Base-by-base conservation (phyloP, 1,140 invertebrate species). In the Parasteatoda tepidariorum region DNA sequence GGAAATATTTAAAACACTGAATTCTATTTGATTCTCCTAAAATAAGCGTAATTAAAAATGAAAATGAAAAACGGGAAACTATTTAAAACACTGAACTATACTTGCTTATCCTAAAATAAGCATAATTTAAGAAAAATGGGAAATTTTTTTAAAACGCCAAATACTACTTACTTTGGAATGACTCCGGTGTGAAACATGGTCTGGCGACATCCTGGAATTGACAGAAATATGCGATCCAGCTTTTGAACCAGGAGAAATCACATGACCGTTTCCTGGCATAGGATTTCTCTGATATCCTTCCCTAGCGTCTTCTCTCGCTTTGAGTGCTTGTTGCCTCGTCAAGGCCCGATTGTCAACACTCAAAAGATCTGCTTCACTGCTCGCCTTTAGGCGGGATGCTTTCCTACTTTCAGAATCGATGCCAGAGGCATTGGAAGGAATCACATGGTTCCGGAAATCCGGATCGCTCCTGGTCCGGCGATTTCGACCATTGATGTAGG, bases 341-440 rank as follows among this genome's bases (percentile, higher is more conserved):
- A n/a, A 54, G 15, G 61, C 86, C n/a, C 31, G 22, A 22, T 33
- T 83, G 7, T 71, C 78, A 22, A 33, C 34, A 3, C 48, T 28
- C 6, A 76, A 48, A 1, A 95, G 90, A 89, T 95, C 95, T 22
- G 94, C 94, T 88, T 95, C 94, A 83, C 94, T 95, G 76, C 83
- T 87, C 30, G 84, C 81, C 82, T 48, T 87, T 73, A 76, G 70
- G 59, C 33, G 74, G 34, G 57, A 15, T 26, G 67, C 48, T 55
- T 22, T 61, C 54, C 55, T 41, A 28, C 41, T 55, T 34, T 71
- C 70, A 61, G 79, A 30, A 6, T 34, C 64, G n/a, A 28, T 31
- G 18, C n/a, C 28, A 6, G 71, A 73, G n/a, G 55, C 7, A 38
- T 15, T 38, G 13, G 59, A 15, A 11, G 81, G 83, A 11, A 87